phyloP scores from a whole-genome alignment of 2,888 invertebrate genomes.

The Exephanes ischioxanthus region DNA sequence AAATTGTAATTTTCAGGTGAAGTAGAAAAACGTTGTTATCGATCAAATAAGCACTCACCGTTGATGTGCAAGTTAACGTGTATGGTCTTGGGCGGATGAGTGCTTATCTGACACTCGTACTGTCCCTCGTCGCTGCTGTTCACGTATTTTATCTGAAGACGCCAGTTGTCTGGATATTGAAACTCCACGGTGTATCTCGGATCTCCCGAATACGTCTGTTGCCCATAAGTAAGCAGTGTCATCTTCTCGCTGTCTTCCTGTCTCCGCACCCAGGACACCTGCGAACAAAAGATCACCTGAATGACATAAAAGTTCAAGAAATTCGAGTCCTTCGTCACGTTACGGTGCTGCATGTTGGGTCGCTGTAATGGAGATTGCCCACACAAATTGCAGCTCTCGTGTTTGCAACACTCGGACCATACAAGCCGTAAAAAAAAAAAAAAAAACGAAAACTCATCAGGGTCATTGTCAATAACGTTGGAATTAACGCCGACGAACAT shows the following conservation, averaged over 20 bases:
- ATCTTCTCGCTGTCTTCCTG: slow-evolving; percentile 88
- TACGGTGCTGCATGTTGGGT: background rate
- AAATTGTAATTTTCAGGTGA: background rate
- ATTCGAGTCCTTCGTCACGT: too few species aligned
- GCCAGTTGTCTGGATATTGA: slow-evolving; percentile 87
- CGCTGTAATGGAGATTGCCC: background rate
- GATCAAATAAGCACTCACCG: slow-evolving; percentile 76
- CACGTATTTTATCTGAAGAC: slow-evolving; percentile 85
- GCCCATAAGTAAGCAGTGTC: slow-evolving; percentile 89
- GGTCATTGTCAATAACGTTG: slow-evolving; percentile 47
- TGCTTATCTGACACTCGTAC: slow-evolving; percentile 86
- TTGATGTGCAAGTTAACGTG: slow-evolving; percentile 85
- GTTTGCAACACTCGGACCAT: background rate
- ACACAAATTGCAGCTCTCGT: slow-evolving; percentile 4
- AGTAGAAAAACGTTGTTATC: background rate
- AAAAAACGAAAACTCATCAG: slow-evolving; percentile 25
- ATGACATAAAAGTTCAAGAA: too few species aligned
- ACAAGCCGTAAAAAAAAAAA: background rate
- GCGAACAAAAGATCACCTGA: slow-evolving; percentile 62
- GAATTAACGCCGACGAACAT: slow-evolving; percentile 47
- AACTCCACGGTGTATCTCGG: slow-evolving; percentile 86
- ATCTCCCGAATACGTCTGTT: slow-evolving; percentile 89
- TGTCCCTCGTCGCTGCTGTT: slow-evolving; percentile 86
- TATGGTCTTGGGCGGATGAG: slow-evolving; percentile 86
- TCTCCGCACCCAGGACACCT: slow-evolving; percentile 91